Evolutionary conservation across 2,113 vertebrate genomes (phyloP), one percentile per base, ranked within the genome.

Genomic region (Xenus cinereus): DNA sequence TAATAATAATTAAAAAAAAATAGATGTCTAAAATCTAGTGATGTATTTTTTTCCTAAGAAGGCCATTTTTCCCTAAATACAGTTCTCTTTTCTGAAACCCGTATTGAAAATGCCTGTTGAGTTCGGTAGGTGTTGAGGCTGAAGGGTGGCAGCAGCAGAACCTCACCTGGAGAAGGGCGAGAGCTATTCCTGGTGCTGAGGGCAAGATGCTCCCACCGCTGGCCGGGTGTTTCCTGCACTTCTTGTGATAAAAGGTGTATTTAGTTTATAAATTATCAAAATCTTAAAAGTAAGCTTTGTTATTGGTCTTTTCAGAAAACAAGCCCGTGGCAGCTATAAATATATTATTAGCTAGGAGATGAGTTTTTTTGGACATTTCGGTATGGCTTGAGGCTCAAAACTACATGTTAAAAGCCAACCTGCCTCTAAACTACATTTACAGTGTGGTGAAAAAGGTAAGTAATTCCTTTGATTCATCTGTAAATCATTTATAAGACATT

Each of bases 111-210:
- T 3, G 8, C 37, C 53, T 32, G 13, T 18, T 59, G 80, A 51
- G n/a, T 54, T 51, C 33, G 3, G 14, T 1, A 39, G 50, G 68
- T 22, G 7, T 0, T 26, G 62, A 35, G 12, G 21, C 5, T 50
- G 39, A 20, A 14, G 24, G 26, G 2, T 15, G 26, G 26, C 8
- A 63, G 68, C 22, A 13, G 45, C 8, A 53, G 23, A 60, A 73
- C 24, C 10, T 8, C 54, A 21, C 4, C 21, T 0, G 7, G 45
- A n/a, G 17, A 24, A 35, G 28, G 18, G 5, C 0, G 0, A 19
- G 72, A 63, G 30, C 30, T 89, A 62, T n/a, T 82, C 66, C 9
- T 59, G 39, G 37, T 50, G 51, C n/a, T 75, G 41, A 39, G 2
- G 5, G 3, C 39, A 16, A 27, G 32, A 20, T 9, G 8, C 4